phyloP scores from a whole-genome alignment of 2,888 invertebrate genomes.

The Tupiocoris notatus region DNA sequence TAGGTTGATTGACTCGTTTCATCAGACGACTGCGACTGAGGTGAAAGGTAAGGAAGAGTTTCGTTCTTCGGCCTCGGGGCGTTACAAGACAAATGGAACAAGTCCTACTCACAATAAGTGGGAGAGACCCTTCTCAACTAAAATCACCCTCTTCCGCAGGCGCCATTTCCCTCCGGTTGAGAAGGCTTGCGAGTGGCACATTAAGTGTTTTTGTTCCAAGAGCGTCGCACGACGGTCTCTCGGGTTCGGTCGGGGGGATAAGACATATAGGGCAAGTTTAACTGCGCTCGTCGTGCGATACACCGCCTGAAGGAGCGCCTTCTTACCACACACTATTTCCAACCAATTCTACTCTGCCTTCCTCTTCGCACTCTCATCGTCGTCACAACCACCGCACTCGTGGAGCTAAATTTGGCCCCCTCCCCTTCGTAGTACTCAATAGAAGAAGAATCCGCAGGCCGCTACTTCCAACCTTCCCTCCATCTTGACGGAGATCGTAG shows the following conservation, averaged over 20 bases:
- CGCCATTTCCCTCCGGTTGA: neutral
- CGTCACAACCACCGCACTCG: neutral
- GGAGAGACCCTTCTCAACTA: conserved; percentile 20
- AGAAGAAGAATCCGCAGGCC: neutral
- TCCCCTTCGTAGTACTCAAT: neutral
- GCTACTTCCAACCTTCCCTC: neutral
- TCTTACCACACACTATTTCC: neutral
- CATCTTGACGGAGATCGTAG: neutral
- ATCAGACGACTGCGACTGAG: neutral
- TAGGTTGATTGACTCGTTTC: too few species aligned
- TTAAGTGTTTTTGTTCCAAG: conserved; percentile 32
- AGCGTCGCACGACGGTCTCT: conserved; percentile 9
- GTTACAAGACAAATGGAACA: conserved; percentile 33
- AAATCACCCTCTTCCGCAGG: conserved; percentile 15
- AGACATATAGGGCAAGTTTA: conserved; percentile 34
- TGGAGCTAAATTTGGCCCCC: conserved; percentile 1
- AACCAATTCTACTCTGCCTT: too few species aligned
- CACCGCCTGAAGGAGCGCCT: conserved; percentile 8
- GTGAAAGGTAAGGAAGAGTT: neutral
- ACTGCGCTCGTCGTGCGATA: conserved; percentile 23
- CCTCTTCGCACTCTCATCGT: neutral
- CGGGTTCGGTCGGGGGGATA: neutral
- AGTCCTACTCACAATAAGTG: conserved; percentile 30
- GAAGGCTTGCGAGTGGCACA: conserved; percentile 20
- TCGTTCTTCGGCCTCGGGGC: conserved; percentile 3